Conservation (phyloP, 1,140 invertebrate genomes). For the Agrypnia vestita region DNA sequence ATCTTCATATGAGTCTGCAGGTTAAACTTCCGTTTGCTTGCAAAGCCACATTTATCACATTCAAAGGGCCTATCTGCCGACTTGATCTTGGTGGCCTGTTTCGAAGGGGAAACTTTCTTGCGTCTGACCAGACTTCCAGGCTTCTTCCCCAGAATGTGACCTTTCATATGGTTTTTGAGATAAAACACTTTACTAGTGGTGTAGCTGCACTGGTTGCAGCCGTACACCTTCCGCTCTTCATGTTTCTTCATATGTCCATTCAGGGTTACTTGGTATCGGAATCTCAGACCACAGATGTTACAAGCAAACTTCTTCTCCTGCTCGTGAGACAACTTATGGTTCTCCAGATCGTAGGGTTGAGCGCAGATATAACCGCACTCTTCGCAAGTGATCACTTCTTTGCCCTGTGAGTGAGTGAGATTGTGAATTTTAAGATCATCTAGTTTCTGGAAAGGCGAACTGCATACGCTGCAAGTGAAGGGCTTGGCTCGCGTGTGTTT, state of each 20-base stretch:
- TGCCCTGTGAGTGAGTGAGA: conserved; percentile 19
- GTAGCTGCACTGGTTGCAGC: conserved; percentile 43
- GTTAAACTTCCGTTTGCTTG: conserved; percentile 33
- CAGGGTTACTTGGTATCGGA: conserved; percentile 40
- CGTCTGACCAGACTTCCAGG: neutral
- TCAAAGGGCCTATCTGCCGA: conserved; percentile 71
- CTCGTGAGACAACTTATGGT: conserved; percentile 29
- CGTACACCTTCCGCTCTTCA: conserved; percentile 33
- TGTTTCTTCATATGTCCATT: conserved; percentile 43
- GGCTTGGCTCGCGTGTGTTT: conserved; percentile 38
- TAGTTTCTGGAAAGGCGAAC: conserved; percentile 27
- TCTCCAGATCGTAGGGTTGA: conserved; percentile 15
- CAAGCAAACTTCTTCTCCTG: conserved; percentile 39
- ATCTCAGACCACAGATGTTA: conserved; percentile 17
- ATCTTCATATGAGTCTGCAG: conserved; percentile 36
- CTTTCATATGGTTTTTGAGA: conserved; percentile 64
- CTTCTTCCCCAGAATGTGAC: conserved; percentile 60
- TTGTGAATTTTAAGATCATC: conserved; percentile 31
- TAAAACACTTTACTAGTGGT: conserved; percentile 39
- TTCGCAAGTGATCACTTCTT: conserved; percentile 37
- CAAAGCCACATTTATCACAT: conserved; percentile 64
- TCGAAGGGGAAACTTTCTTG: neutral
- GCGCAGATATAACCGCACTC: conserved; percentile 37
- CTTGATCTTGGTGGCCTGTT: conserved; percentile 31
- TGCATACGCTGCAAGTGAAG: conserved; percentile 31